Evolutionary conservation across 2,888 invertebrate genomes (phyloP).

Genomic region (Andrena flavipes): DNA sequence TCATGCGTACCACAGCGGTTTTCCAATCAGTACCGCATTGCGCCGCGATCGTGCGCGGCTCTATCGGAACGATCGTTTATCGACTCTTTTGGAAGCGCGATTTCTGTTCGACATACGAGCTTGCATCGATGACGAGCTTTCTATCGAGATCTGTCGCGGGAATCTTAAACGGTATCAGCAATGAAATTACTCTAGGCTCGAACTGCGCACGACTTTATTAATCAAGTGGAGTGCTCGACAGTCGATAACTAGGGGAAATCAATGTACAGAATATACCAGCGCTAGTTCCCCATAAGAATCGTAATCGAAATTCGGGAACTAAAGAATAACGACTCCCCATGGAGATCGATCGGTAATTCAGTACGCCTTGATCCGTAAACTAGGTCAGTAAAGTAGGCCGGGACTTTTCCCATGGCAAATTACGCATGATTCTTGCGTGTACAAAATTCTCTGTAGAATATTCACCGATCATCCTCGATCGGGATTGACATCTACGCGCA

Average conservation of each 20-base stretch:
- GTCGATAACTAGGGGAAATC: neutral
- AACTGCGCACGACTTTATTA: neutral
- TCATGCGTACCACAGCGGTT: constrained; percentile 1
- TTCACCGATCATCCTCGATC: neutral
- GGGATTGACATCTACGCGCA: too few relatives aligned
- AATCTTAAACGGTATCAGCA: too few relatives aligned
- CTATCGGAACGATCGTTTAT: constrained; percentile 21
- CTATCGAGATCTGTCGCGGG: too few relatives aligned
- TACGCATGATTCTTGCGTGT: neutral
- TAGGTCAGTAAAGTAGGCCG: constrained; percentile 7
- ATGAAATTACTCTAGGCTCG: neutral
- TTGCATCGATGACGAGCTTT: too few relatives aligned
- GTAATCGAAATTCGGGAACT: neutral
- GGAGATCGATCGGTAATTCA: constrained; percentile 49
- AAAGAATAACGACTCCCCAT: neutral
- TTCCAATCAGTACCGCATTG: constrained; percentile 54
- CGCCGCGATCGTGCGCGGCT: constrained; percentile 47
- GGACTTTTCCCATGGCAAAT: neutral
- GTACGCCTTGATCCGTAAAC: constrained; percentile 13
- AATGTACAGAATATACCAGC: neutral
- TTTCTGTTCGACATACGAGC: neutral
- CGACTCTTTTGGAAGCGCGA: neutral
- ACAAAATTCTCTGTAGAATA: neutral
- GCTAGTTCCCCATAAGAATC: neutral
- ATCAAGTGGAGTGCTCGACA: neutral